Evolutionary conservation across 2,797 vertebrate genomes (phyloP), one percentile per base, ranked within the genome.

Genomic region (Poecilia gillii): DNA sequence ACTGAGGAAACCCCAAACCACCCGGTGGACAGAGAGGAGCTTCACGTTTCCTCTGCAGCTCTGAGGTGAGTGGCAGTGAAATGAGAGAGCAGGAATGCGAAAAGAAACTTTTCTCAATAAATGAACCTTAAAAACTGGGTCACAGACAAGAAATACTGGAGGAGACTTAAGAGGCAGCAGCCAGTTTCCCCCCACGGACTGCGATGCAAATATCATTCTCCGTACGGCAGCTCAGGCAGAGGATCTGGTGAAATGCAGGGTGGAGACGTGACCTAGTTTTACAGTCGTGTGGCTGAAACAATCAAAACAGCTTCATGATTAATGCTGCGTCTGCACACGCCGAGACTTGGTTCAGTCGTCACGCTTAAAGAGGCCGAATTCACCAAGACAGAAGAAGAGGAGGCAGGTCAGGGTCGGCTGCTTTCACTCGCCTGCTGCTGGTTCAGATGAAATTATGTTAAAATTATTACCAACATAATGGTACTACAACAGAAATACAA

Each of bases 251-350:
- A 89, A 87, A 88, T 80, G 89, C 78, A 64, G 84, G 76, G 43
- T 53, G 79, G 28, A 74, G 82, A 70, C 41, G 73, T 93, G 93
- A 94, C 93, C 92, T 87, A 93, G 80, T 90, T 94, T 84, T 84
- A 73, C 64, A 83, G 74, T 82, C 62, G 77, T 72, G 72, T 83
- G 77, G 84, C 78, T 77, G 79, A 79, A 89, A 87, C 82, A 83
- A 81, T 88, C 85, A 87, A 92, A 90, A 87, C 84, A 90, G 83
- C 86, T 86, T 77, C 89, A 88, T 88, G 89, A 94, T 93, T 91
- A 91, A 92, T 89, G 86, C 76, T 62, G 55, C 73, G 77, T 84
- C 74, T 82, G 77, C 51, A 20, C 85, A 73, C 45, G 16, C 51
- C 74, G 80, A 47, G 59, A 84, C 87, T 78, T 7, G 31, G 75